Conservation (phyloP, 1,140 invertebrate genomes). For the Dermatophagoides farinae region DNA sequence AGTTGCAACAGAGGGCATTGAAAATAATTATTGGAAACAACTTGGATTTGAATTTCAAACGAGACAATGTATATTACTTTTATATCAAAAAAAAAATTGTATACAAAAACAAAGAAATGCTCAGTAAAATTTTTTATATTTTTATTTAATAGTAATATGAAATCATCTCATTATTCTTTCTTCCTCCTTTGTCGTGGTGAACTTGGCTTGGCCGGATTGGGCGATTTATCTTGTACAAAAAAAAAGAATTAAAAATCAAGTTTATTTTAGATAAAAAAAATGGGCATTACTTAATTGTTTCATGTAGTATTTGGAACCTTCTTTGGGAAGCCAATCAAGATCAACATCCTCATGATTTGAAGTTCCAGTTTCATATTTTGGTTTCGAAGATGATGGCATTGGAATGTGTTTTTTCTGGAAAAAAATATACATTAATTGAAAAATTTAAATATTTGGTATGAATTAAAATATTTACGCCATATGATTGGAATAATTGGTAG, state of each 20-base stretch:
- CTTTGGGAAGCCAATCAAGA: constrained; percentile 90
- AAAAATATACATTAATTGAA: background rate
- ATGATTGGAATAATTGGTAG: constrained; percentile 60
- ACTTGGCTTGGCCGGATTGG: background rate
- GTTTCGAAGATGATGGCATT: constrained; percentile 13
- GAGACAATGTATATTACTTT: background rate
- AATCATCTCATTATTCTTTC: background rate
- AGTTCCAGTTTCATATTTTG: constrained; percentile 42
- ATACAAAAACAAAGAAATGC: background rate
- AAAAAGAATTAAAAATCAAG: background rate
- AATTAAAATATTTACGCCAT: constrained; percentile 33
- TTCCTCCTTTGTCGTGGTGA: constrained; percentile 8
- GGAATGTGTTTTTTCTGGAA: constrained; percentile 18
- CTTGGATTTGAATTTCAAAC: background rate
- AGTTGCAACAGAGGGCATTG: too few species aligned
- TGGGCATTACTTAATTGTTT: constrained; percentile 20
- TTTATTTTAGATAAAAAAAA: background rate
- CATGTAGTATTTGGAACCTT: constrained; percentile 53
- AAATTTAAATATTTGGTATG: background rate
- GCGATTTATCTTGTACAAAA: background rate
- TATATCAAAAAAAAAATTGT: background rate
- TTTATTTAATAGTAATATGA: background rate
- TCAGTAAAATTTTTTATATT: background rate
- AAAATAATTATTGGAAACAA: too few species aligned
- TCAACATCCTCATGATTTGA: constrained; percentile 60